Evolutionary conservation across 1,140 invertebrate genomes (phyloP).

Genomic region (Pseudomyrmex flavicornis): DNA sequence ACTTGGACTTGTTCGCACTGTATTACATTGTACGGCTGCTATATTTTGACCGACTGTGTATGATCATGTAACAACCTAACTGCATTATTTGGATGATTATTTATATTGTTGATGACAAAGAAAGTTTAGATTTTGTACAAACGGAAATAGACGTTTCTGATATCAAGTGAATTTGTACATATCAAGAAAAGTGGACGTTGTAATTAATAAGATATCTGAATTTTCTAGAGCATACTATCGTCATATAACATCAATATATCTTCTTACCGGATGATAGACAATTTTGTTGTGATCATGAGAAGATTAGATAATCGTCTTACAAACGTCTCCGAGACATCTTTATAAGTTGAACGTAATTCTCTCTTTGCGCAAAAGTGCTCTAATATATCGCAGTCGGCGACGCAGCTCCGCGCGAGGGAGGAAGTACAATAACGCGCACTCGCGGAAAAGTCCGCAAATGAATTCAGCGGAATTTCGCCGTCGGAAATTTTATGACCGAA

Average conservation of each 20-base stretch:
- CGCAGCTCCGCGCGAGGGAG: conserved; percentile 27
- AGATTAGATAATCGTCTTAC: conserved; percentile 20
- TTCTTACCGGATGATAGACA: background rate
- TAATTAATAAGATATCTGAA: too few species aligned
- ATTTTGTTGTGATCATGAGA: background rate
- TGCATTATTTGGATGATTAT: too few species aligned
- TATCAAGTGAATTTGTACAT: too few species aligned
- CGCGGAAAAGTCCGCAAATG: conserved; percentile 53
- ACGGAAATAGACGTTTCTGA: too few species aligned
- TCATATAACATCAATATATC: background rate
- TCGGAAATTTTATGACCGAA: conserved; percentile 58
- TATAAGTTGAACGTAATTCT: conserved; percentile 47
- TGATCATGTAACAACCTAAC: too few species aligned
- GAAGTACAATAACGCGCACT: conserved; percentile 50
- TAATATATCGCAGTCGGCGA: conserved; percentile 51
- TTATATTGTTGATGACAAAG: too few species aligned
- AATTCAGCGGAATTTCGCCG: conserved; percentile 57
- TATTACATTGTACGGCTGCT: too few species aligned
- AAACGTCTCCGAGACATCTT: conserved; percentile 13
- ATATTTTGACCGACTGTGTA: too few species aligned
- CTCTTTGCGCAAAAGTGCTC: conserved; percentile 41
- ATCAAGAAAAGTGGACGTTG: too few species aligned
- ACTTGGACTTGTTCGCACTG: too few species aligned
- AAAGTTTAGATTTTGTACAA: too few species aligned
- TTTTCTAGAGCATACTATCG: too few species aligned